Conservation (phyloP, 1,140 invertebrate species). For the Harlomillsia oculata region DNA sequence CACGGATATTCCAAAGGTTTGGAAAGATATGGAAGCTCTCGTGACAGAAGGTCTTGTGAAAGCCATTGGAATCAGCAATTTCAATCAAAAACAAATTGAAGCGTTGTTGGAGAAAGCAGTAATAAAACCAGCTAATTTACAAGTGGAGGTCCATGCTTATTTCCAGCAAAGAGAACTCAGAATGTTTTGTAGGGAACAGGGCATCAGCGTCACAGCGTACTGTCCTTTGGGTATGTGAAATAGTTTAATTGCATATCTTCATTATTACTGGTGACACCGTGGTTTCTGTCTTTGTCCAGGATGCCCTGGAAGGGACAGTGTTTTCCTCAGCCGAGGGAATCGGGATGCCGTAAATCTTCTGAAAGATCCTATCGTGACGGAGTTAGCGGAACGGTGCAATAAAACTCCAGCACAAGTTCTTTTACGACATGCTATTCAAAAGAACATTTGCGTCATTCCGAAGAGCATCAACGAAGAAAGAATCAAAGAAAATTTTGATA, state of each 20-base stretch:
- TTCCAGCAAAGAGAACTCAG: constrained; percentile 43
- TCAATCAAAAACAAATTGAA: constrained; percentile 47
- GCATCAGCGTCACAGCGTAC: constrained; percentile 44
- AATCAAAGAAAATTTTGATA: constrained; percentile 51
- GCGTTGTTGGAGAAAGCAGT: constrained; percentile 41
- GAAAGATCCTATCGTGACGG: constrained; percentile 53
- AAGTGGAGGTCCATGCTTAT: constrained; percentile 43
- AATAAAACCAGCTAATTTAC: constrained; percentile 39
- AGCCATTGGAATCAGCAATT: constrained; percentile 50
- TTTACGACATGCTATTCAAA: constrained; percentile 61
- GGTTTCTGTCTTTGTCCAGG: too few species aligned
- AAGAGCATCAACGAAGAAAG: constrained; percentile 65
- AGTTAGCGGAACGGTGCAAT: constrained; percentile 57
- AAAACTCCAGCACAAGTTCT: constrained; percentile 69
- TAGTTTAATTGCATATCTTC: too few species aligned
- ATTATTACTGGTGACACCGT: too few species aligned
- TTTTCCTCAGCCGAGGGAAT: not conserved
- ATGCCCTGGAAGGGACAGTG: not conserved
- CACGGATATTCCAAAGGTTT: constrained; percentile 78
- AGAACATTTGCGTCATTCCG: constrained; percentile 65
- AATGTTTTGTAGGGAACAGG: constrained; percentile 40
- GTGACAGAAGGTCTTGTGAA: constrained; percentile 57
- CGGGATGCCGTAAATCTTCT: constrained; percentile 37
- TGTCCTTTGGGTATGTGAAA: constrained; percentile 42
- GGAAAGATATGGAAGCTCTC: constrained; percentile 75